These are phyloP conservation scores for Brienomyrus brachyistius DNA, from an alignment of 2,113 vertebrate species.

Conservation along the genomic window DNA sequence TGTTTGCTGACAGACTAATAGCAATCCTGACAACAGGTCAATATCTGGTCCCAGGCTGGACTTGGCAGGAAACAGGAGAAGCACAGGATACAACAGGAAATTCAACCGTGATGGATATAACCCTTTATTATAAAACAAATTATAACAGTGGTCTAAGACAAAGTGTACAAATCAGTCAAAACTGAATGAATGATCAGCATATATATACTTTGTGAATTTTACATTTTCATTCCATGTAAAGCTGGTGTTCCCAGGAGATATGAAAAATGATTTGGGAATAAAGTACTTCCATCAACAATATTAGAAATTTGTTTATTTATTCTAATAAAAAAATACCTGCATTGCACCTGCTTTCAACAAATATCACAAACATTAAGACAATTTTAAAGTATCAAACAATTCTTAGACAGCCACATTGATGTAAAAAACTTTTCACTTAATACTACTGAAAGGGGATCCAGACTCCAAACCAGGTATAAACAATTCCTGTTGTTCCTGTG, in stretches of 20 bases:
- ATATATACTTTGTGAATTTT: background rate
- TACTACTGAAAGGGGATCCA: background rate
- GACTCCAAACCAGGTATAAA: background rate
- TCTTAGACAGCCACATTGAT: background rate
- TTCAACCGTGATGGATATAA: background rate
- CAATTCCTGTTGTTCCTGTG: background rate
- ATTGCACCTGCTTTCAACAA: background rate
- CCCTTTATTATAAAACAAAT: slow-evolving; percentile 26
- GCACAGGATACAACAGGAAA: slow-evolving; percentile 1
- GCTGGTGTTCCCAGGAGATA: background rate
- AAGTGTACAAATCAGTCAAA: background rate
- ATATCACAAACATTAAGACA: background rate
- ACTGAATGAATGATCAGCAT: background rate
- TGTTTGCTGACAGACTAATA: slow-evolving; percentile 36
- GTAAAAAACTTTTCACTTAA: background rate
- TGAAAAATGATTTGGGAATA: background rate
- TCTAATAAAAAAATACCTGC: slow-evolving; percentile 4
- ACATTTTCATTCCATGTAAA: background rate
- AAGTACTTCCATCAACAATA: background rate
- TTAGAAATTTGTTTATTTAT: background rate
- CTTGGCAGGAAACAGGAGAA: background rate
- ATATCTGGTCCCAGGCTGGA: slow-evolving; percentile 12
- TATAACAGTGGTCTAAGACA: background rate
- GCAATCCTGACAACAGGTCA: slow-evolving; percentile 38
- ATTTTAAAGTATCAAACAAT: background rate